phyloP scores from a whole-genome alignment of 1,140 invertebrate species.

The Araneus ventricosus region DNA sequence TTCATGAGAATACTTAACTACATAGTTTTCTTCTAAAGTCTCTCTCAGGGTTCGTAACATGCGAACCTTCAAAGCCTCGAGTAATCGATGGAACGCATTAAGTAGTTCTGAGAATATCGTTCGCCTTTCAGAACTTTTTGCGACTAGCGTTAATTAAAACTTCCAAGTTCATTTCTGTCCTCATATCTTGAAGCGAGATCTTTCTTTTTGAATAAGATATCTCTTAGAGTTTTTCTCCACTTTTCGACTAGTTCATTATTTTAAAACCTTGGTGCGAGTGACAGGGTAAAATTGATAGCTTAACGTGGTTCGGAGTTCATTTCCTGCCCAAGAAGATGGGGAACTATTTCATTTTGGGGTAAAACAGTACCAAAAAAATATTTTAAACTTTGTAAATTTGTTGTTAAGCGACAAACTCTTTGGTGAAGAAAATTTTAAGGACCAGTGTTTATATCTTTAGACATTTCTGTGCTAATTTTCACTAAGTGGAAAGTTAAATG shows the following conservation, averaged over 20 bases:
- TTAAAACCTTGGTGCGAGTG: not conserved
- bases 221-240: not conserved
- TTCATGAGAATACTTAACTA: conserved; percentile 3
- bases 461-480: no score
- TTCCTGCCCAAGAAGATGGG: not conserved
- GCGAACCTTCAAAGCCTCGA: not conserved
- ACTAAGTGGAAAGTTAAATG: no score
- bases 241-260: conserved; percentile 13
- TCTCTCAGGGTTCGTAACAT: not conserved
- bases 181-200: no score
- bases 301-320: not conserved
- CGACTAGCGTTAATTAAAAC: not conserved
- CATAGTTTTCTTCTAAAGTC: not conserved
- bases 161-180: not conserved
- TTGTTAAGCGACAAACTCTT: not conserved
- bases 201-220: not conserved
- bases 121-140: not conserved
- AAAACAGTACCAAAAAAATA: not conserved
- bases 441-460: no score
- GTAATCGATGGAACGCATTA: not conserved
- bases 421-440: not conserved
- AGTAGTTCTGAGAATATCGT: not conserved
- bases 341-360: not conserved
- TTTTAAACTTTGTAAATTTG: not conserved
- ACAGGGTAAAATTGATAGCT: not conserved